Evolutionary conservation across 2,797 vertebrate genomes (phyloP).

Genomic region (Urophycis tenuis): DNA sequence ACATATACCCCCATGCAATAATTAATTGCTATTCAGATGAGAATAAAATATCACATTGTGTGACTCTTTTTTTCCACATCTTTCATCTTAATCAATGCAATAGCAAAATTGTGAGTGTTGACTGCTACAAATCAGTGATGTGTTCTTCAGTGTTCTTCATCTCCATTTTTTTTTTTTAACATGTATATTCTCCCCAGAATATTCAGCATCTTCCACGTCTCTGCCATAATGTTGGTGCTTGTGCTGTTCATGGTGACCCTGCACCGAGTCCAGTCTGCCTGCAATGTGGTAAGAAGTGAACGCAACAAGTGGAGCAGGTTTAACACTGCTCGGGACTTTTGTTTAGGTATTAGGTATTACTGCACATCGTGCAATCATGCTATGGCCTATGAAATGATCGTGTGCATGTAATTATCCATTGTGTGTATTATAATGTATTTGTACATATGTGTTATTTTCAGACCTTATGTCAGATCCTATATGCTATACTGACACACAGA

Average conservation of each 20-base stretch:
- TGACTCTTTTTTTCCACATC: neutral
- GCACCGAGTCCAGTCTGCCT: slow-evolving; percentile 41
- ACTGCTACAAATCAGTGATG: neutral
- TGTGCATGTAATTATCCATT: neutral
- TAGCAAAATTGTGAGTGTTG: too few relatives aligned
- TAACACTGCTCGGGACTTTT: neutral
- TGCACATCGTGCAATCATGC: too few relatives aligned
- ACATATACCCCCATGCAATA: neutral
- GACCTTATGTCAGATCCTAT: too few relatives aligned
- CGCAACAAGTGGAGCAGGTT: neutral
- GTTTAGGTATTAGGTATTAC: neutral
- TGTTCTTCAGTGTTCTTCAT: neutral
- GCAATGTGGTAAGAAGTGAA: slow-evolving; percentile 47
- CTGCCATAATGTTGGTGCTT: slow-evolving; percentile 51
- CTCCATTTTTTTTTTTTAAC: neutral
- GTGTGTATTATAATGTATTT: too few relatives aligned
- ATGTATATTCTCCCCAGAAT: neutral
- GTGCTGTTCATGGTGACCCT: slow-evolving; percentile 43
- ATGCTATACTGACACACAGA: neutral
- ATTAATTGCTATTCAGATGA: neutral
- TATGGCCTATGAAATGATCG: too few relatives aligned
- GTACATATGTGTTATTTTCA: neutral
- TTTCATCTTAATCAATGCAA: neutral
- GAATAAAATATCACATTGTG: neutral
- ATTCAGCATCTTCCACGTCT: neutral